A percentile compares a stretch with the other conserved stretches of the same genome.
Evolutionary conservation across 2,797 vertebrate genomes (phyloP).

Genomic region (Salarias fasciatus): DNA sequence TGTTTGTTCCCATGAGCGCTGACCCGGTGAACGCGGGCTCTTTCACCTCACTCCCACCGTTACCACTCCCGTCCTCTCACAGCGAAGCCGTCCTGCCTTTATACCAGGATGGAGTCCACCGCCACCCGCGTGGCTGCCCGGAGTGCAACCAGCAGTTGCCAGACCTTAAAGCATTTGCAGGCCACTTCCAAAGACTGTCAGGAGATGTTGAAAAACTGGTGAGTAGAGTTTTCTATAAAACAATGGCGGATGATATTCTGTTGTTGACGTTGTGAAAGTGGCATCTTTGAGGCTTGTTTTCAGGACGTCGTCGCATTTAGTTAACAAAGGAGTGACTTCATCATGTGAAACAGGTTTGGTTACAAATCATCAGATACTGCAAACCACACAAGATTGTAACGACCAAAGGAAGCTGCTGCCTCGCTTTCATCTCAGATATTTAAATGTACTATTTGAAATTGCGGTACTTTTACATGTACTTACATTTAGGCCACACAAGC

Average conservation of each 20-base stretch:
- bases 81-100: constrained; percentile 89
- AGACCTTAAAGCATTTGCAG: constrained; percentile 89
- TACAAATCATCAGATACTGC: no score
- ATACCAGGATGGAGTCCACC: constrained; percentile 87
- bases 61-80: constrained; percentile 33
- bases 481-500: no score
- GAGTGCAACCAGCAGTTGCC: constrained; percentile 93
- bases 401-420: no score
- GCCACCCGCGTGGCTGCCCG: constrained; percentile 88
- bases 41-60: constrained; percentile 17
- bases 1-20: constrained; percentile 84
- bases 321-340: no score
- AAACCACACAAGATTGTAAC: no score
- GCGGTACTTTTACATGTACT: no score
- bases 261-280: neutral
- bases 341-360: no score
- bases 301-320: no score
- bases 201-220: constrained; percentile 92
- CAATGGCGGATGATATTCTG: neutral
- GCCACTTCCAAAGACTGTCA: constrained; percentile 92
- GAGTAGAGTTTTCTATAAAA: constrained; percentile 66
- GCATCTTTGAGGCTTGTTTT: no score
- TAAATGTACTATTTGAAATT: no score
- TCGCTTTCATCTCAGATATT: no score
- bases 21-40: constrained; percentile 46